These are phyloP conservation scores for Ferdinandea cuprea DNA, from an alignment of 2,888 invertebrate genomes.

Conservation along the genomic window DNA sequence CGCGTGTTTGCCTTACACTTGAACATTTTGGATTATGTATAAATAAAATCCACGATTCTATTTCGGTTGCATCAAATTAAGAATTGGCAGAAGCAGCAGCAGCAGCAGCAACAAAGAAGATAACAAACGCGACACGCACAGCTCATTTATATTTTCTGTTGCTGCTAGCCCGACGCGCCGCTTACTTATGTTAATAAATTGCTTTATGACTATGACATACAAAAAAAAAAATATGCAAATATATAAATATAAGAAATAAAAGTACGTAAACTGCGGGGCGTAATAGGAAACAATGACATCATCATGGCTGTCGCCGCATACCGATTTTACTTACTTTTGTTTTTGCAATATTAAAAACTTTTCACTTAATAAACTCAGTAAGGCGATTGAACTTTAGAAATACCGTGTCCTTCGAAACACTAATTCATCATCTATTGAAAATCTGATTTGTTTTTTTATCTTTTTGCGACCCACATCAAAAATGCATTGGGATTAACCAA, in stretches of 20 bases:
- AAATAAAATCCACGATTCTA: conserved; percentile 49
- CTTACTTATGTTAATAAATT: conserved; percentile 56
- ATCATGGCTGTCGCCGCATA: conserved; percentile 29
- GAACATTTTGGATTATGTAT: conserved; percentile 43
- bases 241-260: conserved; percentile 39
- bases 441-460: conserved; percentile 3
- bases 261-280: conserved; percentile 7
- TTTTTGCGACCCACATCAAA: conserved; percentile 24
- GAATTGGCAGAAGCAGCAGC: conserved; percentile 8
- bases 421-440: not conserved
- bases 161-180: not conserved
- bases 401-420: conserved; percentile 31
- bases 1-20: conserved; percentile 49
- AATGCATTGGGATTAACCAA: not conserved
- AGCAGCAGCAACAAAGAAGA: no score
- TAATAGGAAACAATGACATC: conserved; percentile 67
- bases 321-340: conserved; percentile 48
- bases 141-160: conserved; percentile 29
- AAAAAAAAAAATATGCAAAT: conserved; percentile 38
- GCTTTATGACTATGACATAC: conserved; percentile 50
- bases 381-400: conserved; percentile 54
- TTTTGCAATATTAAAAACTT: conserved; percentile 55
- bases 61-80: conserved; percentile 55
- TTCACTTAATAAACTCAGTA: conserved; percentile 45
- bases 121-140: conserved; percentile 56